Evolutionary conservation across 1,140 invertebrate species (phyloP).

Genomic region (Drosophila tristis): DNA sequence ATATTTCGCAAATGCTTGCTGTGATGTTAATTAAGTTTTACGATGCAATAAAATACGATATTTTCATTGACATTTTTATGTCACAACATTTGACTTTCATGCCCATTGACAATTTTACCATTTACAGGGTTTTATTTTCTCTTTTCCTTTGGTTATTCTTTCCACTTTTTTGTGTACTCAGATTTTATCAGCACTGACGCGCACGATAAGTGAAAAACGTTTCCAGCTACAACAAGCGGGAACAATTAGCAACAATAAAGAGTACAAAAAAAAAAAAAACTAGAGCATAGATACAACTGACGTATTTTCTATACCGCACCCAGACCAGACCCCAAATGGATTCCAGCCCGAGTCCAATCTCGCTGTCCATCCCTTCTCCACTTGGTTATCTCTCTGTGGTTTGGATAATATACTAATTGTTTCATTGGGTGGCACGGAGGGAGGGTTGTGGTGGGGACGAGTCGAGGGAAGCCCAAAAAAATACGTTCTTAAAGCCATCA

Average conservation of each 20-base stretch:
- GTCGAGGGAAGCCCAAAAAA: slow-evolving; percentile 31
- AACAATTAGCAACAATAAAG: slow-evolving; percentile 73
- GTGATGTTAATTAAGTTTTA: no score
- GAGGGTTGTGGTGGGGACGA: slow-evolving; percentile 17
- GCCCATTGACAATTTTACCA: slow-evolving; percentile 12
- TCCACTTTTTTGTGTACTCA: slow-evolving; percentile 29
- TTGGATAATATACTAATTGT: slow-evolving; percentile 27
- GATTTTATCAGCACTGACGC: slow-evolving; percentile 62
- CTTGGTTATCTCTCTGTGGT: slow-evolving; percentile 27
- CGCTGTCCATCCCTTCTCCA: not conserved
- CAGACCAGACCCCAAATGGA: slow-evolving; percentile 26
- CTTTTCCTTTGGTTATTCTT: slow-evolving; percentile 17
- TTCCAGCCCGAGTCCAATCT: slow-evolving; percentile 16
- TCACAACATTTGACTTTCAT: not conserved
- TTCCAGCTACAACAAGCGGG: slow-evolving; percentile 59
- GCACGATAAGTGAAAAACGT: slow-evolving; percentile 62
- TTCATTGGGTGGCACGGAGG: not conserved
- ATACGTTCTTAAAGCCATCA: slow-evolving; percentile 44
- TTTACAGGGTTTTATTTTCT: slow-evolving; percentile 32
- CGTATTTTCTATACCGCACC: slow-evolving; percentile 49
- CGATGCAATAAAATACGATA: no score
- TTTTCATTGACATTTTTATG: not conserved
- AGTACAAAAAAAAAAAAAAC: slow-evolving; percentile 44
- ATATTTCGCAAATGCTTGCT: no score
- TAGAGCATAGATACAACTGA: slow-evolving; percentile 56